A percentile compares a stretch with the other conserved stretches of the same genome.
phyloP scores from a whole-genome alignment of 2,113 vertebrate genomes.

The Tenrec ecaudatus region DNA sequence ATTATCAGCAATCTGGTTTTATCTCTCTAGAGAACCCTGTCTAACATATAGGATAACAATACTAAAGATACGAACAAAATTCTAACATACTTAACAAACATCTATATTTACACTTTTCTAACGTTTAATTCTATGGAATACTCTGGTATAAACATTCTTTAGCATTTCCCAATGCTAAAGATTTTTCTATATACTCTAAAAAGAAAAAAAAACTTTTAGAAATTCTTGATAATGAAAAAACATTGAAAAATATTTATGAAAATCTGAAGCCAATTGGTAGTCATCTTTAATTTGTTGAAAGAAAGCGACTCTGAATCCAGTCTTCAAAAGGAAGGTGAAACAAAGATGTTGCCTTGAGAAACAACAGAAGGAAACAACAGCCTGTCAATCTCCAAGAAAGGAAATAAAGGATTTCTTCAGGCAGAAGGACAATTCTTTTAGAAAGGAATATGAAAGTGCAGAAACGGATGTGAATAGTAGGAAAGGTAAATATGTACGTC shows the following conservation, averaged over 20 bases:
- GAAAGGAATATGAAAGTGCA: not conserved
- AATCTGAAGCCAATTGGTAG: constrained; percentile 1
- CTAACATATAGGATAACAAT: too few relatives aligned
- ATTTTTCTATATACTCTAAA: not conserved
- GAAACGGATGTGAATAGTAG: not conserved
- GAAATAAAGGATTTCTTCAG: not conserved
- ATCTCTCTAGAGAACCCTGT: too few relatives aligned
- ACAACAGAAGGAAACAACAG: not conserved
- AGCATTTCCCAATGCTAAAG: not conserved
- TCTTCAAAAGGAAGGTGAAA: not conserved
- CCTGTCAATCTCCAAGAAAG: not conserved
- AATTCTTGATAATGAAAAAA: constrained; percentile 19
- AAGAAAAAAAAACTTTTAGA: not conserved
- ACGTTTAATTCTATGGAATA: constrained; percentile 34
- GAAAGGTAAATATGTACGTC: not conserved
- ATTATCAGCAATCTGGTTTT: too few relatives aligned
- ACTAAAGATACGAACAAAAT: constrained; percentile 27
- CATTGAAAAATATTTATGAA: constrained; percentile 6
- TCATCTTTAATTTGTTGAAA: not conserved
- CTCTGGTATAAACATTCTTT: not conserved
- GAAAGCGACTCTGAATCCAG: not conserved
- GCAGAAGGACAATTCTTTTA: not conserved
- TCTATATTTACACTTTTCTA: constrained; percentile 6
- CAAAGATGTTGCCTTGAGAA: not conserved
- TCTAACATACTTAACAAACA: constrained; percentile 37